Base-by-base conservation (phyloP, 2,888 invertebrate species). In the Busseola fusca region DNA sequence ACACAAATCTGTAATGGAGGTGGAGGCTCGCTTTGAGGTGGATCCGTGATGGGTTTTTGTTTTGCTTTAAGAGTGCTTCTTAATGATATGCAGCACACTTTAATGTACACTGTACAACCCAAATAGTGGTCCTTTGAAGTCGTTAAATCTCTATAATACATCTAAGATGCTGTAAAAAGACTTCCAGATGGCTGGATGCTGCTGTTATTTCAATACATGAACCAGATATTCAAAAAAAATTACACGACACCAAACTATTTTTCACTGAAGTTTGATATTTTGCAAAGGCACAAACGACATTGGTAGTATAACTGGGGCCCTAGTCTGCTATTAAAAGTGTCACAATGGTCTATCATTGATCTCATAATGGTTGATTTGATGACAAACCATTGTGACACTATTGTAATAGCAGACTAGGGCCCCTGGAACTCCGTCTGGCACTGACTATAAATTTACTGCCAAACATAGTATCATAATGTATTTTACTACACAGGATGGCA, bases 1-100 rank as follows among this genome's bases (percentile, higher is more conserved):
- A 85, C 78, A 80, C 79, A 83, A 86, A 82, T 83, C 84, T 80
- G 86, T 86, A 82, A 89, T 84, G 84, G 83, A 75, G 75, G 81
- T 81, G 81, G n/a, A n/a, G 65, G 58, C 70, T 76, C 71, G 69
- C 77, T 80, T 80, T 75, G 62, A 75, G 42, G 64, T 64, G 30
- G 50, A 60, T 64, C 50, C 64, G 30, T 59, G 72, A 76, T 72
- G 69, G 64, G 21, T 71, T 74, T 80, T 80, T 74, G 64, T 76
- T 76, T 75, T 64, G 71, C 65, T 74, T 80, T 64, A 64, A 48
- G 58, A 70, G 68, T 65, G 69, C 21, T 56, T 6, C 52, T 58
- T 74, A 78, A 83, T 81, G 1, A 66, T 72, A 82, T 81, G n/a
- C 73, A 60, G 60, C 12, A 54, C 42, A n/a, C 30, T 12, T 40